Evolutionary conservation across 2,113 vertebrate genomes (phyloP), one percentile per base, ranked within the genome.

Genomic region (Grammomys surdaster): DNA sequence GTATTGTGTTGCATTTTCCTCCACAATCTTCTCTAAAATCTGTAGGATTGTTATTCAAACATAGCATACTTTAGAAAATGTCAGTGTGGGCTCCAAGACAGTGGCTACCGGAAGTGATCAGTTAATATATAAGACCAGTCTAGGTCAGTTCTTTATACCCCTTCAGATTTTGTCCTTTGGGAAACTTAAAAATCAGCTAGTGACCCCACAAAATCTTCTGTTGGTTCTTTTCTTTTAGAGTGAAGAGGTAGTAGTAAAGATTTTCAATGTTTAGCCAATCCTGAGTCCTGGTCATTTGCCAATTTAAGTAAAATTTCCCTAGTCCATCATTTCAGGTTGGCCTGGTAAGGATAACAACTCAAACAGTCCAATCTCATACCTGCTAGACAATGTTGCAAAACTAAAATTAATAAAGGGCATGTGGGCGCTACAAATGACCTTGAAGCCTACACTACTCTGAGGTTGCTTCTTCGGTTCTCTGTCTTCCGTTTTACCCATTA

Each of bases 141-240:
- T 51, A 92, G 92, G 73, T 75, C 73, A 60, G 63, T 46, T 54
- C 54, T 12, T 24, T 60, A n/a, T 51, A 19, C 20, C 56, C 70
- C 76, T 93, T 56, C 75, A 86, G 65, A 70, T 40, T 51, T 31
- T 77, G 43, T 63, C 69, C 93, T 96, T 88, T 31, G 88, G 69
- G 92, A 89, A 94, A 97, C 65, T 67, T 89, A 87, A 96, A 80
- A 40, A 14, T 13, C 51, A 89, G 48, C 43, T 26, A 88, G 51
- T 82, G 12, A 88, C 28, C 17, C 48, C 69, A 40, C 88, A 67
- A 88, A 93, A 77, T 10, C 58, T 76, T 80, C 19, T 31, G n/a
- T 54, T 58, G n/a, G 58, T 77, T 85, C 31, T 93, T 95, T 84
- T 78, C 46, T 78, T 90, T 36, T 56, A 28, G 48, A 40, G 12